Percentiles rank a stretch among this genome's conserved stretches.
Evolutionary conservation across 2,113 vertebrate species (phyloP).

Genomic region (Carassius auratus): DNA sequence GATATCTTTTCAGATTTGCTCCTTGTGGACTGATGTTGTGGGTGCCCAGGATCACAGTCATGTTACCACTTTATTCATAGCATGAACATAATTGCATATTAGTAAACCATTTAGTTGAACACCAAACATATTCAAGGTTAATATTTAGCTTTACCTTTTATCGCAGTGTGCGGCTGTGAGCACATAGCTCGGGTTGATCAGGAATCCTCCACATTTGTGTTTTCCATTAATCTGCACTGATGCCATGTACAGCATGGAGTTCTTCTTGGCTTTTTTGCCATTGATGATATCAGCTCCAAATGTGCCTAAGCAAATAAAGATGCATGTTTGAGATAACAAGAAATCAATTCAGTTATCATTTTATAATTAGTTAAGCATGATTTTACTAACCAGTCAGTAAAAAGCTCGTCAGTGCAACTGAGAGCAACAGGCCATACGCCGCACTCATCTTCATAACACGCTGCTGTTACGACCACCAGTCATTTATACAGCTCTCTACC

Average conservation of each 20-base stretch:
- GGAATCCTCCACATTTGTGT: conserved; percentile 57
- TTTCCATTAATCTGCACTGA: conserved; percentile 47
- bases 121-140: background rate
- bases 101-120: background rate
- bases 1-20: conserved; percentile 44
- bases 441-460: background rate
- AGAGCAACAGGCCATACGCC: conserved; percentile 17
- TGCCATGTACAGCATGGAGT: conserved; percentile 54
- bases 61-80: conserved; percentile 8
- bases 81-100: background rate
- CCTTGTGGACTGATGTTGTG: conserved; percentile 61
- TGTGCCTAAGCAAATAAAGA: conserved; percentile 23
- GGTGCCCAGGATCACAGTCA: conserved; percentile 70
- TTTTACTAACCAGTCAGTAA: conserved; percentile 21
- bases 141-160: conserved; percentile 24
- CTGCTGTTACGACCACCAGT: background rate
- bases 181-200: conserved; percentile 53
- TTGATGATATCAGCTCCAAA: conserved; percentile 55
- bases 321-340: background rate
- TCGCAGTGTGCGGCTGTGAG: conserved; percentile 69
- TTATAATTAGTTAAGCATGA: background rate
- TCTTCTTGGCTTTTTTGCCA: conserved; percentile 48
- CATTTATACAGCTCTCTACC: background rate
- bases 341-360: background rate
- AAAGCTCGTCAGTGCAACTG: conserved; percentile 19